phyloP scores from a whole-genome alignment of 92 coral and sea anemone species.

The Zoanthus sociatus region DNA sequence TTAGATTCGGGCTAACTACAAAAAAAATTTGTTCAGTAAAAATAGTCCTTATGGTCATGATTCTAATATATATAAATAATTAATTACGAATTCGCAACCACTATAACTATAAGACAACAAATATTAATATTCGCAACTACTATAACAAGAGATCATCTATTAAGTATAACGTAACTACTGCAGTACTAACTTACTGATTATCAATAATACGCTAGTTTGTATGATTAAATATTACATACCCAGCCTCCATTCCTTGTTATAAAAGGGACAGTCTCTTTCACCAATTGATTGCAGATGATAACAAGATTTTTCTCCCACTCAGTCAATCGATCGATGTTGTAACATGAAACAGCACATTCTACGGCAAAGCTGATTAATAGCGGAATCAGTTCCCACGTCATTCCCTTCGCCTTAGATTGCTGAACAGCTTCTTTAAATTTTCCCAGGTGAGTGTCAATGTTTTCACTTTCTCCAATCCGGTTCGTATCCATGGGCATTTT shows the following conservation, averaged over 20 bases:
- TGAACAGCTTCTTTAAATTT: not conserved
- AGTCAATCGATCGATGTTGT: not conserved
- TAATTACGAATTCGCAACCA: no score
- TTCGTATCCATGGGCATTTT: not conserved
- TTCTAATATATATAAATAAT: no score
- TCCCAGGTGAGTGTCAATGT: not conserved
- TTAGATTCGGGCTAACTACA: no score
- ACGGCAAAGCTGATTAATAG: not conserved
- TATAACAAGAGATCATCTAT: no score
- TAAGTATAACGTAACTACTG: no score
- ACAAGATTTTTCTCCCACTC: not conserved
- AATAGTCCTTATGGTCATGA: no score
- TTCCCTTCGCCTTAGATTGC: constrained; percentile 2
- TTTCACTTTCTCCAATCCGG: not conserved
- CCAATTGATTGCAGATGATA: constrained; percentile 11
- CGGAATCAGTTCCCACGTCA: not conserved
- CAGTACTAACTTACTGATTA: no score
- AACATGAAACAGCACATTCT: constrained; percentile 10
- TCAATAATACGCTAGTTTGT: no score
- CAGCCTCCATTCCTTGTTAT: constrained; percentile 29
- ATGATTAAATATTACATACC: not conserved
- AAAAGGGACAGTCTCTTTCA: constrained; percentile 12
- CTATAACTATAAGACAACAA: no score
- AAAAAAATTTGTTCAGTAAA: no score
- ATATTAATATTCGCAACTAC: no score